These are phyloP conservation scores for Neoscelio sp. DNA, from an alignment of 2,888 invertebrate genomes.

Conservation along the genomic window DNA sequence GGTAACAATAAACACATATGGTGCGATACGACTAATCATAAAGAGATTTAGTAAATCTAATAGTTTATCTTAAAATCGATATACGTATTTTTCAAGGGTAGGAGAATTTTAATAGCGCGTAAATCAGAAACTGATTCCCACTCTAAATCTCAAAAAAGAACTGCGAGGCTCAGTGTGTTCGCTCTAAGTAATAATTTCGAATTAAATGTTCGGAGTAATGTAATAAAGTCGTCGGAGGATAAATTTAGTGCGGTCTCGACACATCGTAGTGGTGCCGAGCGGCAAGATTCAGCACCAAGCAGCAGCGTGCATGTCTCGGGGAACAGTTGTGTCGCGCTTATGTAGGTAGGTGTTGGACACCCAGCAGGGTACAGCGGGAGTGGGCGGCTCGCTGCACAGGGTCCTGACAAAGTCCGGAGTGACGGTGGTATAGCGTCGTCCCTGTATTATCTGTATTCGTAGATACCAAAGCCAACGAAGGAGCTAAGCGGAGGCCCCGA, in stretches of 20 bases:
- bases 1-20: not conserved
- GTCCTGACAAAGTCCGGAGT: constrained; percentile 77
- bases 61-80: constrained; percentile 19
- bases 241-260: constrained; percentile 78
- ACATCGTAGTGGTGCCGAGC: constrained; percentile 64
- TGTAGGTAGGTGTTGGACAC: constrained; percentile 82
- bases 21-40: not conserved
- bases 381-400: constrained; percentile 79
- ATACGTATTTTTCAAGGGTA: constrained; percentile 64
- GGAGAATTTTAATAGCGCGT: constrained; percentile 72
- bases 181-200: constrained; percentile 80
- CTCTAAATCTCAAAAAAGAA: constrained; percentile 40
- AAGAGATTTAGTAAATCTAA: not conserved
- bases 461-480: constrained; percentile 68
- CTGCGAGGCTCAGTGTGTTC: constrained; percentile 58
- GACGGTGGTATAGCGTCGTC: constrained; percentile 75
- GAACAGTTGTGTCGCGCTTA: constrained; percentile 77
- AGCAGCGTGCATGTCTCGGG: constrained; percentile 61
- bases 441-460: constrained; percentile 70
- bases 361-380: constrained; percentile 80
- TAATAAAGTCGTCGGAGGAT: constrained; percentile 81
- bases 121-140: constrained; percentile 73
- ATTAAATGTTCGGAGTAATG: constrained; percentile 80
- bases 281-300: constrained; percentile 70
- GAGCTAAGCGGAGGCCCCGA: constrained; percentile 72